A percentile compares a stretch with the other conserved stretches of the same genome.
phyloP scores from a whole-genome alignment of 37 sponge, comb jelly and placozoan species.

The Bolinopsis microptera region DNA sequence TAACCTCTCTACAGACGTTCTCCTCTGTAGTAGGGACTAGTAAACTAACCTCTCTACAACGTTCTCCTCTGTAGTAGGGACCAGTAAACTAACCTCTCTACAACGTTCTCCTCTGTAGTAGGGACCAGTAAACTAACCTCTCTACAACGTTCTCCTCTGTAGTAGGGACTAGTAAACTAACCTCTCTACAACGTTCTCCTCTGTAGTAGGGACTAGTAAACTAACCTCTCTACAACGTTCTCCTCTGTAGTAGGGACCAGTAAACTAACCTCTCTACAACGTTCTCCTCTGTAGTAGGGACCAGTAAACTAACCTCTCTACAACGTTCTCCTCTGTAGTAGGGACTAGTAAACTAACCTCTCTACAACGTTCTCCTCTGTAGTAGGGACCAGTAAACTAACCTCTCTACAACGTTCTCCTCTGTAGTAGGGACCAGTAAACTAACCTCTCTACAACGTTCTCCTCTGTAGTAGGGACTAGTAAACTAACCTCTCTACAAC shows the following conservation, averaged over 20 bases:
- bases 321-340: slow-evolving; percentile 75
- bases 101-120: slow-evolving; percentile 73
- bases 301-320: slow-evolving; percentile 65
- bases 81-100: slow-evolving; percentile 77
- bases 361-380: slow-evolving; percentile 75
- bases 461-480: too few species aligned
- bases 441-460: slow-evolving; percentile 81
- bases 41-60: slow-evolving; percentile 68
- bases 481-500: slow-evolving; percentile 68
- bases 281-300: too few species aligned
- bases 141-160: slow-evolving; percentile 72
- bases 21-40: too few species aligned
- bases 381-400: too few species aligned
- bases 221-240: slow-evolving; percentile 72
- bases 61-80: slow-evolving; percentile 73
- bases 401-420: slow-evolving; percentile 73
- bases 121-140: too few species aligned
- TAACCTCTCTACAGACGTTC: slow-evolving; percentile 80
- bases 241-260: slow-evolving; percentile 71
- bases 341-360: slow-evolving; percentile 73
- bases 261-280: slow-evolving; percentile 79
- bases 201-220: too few species aligned
- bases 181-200: slow-evolving; percentile 81
- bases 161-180: slow-evolving; percentile 71
- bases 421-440: slow-evolving; percentile 69